Evolutionary conservation across 2,113 vertebrate species (phyloP).

Genomic region (Xenus cinereus): DNA sequence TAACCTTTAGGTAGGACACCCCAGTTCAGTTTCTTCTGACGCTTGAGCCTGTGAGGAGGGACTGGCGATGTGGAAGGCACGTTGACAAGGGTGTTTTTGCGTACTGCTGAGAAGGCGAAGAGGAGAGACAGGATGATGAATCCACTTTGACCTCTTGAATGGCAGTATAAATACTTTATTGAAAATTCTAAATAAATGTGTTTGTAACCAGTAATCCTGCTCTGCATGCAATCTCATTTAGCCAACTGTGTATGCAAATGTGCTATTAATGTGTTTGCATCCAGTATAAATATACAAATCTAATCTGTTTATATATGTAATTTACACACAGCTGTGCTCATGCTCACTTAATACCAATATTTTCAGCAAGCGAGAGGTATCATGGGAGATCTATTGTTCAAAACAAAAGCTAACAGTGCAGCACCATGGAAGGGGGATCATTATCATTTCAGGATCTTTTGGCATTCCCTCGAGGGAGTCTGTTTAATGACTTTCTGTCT

Average conservation of each 20-base stretch:
- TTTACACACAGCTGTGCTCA: conserved; percentile 78
- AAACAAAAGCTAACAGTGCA: conserved; percentile 57
- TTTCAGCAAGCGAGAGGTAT: conserved; percentile 59
- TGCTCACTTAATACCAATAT: conserved; percentile 64
- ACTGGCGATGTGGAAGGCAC: fast-evolving
- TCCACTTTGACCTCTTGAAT: conserved; percentile 29
- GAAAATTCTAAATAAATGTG: conserved; percentile 52
- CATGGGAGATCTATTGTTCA: conserved; percentile 62
- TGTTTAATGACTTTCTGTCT: not conserved
- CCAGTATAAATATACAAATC: conserved; percentile 70
- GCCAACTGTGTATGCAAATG: conserved; percentile 72
- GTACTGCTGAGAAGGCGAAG: not conserved
- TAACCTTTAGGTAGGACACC: not conserved
- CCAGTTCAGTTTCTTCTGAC: not conserved
- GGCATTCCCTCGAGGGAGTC: conserved; percentile 1
- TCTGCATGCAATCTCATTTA: conserved; percentile 53
- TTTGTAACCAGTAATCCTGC: conserved; percentile 46
- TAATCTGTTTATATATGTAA: conserved; percentile 71
- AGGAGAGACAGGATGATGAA: not conserved
- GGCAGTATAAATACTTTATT: conserved; percentile 39
- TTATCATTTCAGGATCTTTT: conserved; percentile 3
- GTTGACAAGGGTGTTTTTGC: not conserved
- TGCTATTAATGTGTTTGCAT: conserved; percentile 71
- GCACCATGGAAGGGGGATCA: conserved; percentile 7
- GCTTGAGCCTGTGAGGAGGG: not conserved